Evolutionary conservation across 2,888 invertebrate species (phyloP).

Genomic region (Brachycybe producta): DNA sequence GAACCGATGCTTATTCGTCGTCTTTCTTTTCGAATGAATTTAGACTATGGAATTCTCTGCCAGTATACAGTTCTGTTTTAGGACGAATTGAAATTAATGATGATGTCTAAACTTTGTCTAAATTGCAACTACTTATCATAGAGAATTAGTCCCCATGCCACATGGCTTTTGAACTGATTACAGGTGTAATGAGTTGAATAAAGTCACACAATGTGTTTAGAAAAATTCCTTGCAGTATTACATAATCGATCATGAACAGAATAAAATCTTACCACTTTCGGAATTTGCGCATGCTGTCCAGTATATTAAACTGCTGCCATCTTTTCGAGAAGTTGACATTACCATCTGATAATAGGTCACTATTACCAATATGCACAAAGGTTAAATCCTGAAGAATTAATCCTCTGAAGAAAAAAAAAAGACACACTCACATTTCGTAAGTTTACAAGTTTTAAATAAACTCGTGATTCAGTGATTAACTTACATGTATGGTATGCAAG

Average conservation of each 20-base stretch:
- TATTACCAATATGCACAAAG: constrained; percentile 96
- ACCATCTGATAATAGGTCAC: constrained; percentile 71
- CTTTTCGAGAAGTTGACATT: constrained; percentile 89
- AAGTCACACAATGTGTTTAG: not conserved
- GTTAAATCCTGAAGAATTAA: constrained; percentile 96
- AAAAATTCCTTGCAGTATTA: no score
- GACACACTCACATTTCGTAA: no score
- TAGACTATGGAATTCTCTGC: no score
- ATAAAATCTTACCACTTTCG: constrained; percentile 63
- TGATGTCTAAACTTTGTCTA: no score
- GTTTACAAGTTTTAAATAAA: not conserved
- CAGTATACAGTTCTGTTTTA: no score
- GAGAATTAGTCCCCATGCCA: not conserved
- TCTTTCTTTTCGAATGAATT: constrained; percentile 10
- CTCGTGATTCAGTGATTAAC: constrained; percentile 32
- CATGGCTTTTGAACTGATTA: no score
- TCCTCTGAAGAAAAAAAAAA: constrained; percentile 52
- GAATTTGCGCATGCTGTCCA: constrained; percentile 95
- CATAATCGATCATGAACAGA: not conserved
- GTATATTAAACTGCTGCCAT: constrained; percentile 96
- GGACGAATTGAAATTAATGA: no score
- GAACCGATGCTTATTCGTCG: no score
- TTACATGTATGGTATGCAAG: constrained; percentile 98
- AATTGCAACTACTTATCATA: constrained; percentile 1
- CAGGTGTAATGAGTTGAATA: no score